Evolutionary conservation across 2,888 invertebrate genomes (phyloP).

Genomic region (Drosophila gaucha): DNA sequence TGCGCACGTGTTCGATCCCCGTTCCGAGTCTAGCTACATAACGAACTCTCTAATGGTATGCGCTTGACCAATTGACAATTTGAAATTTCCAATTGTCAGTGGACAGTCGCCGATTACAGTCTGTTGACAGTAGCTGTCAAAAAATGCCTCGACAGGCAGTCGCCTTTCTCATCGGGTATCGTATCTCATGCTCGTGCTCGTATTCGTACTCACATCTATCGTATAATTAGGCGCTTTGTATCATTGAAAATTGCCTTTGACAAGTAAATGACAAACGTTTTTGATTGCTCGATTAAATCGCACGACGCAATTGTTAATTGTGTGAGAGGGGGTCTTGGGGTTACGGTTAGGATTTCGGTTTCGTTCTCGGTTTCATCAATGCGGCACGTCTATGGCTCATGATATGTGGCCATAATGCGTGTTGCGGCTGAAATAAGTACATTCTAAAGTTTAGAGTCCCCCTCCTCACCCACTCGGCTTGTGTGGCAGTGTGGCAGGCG

Average conservation of each 20-base stretch:
- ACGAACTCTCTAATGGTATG: constrained; percentile 20
- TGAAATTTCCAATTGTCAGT: constrained; percentile 27
- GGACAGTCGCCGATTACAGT: constrained; percentile 20
- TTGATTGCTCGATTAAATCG: constrained; percentile 78
- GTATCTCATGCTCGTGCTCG: not conserved
- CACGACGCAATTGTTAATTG: constrained; percentile 71
- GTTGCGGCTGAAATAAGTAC: constrained; percentile 69
- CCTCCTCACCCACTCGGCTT: not conserved
- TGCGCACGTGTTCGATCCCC: constrained; percentile 64
- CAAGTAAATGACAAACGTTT: constrained; percentile 76
- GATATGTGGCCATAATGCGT: constrained; percentile 75
- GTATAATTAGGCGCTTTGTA: constrained; percentile 68
- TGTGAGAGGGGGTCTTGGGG: constrained; percentile 12
- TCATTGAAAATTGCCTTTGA: constrained; percentile 71
- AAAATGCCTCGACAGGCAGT: constrained; percentile 50
- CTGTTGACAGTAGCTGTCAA: constrained; percentile 59
- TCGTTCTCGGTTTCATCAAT: constrained; percentile 45
- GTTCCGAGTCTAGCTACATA: constrained; percentile 13
- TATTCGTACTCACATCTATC: constrained; percentile 9
- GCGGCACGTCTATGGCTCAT: constrained; percentile 59
- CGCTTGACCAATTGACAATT: constrained; percentile 27
- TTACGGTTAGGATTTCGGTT: constrained; percentile 17
- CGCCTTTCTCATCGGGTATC: constrained; percentile 27
- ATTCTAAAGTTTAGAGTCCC: constrained; percentile 63
- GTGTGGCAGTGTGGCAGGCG: not conserved